Percentiles rank a stretch among this genome's conserved stretches.
These are phyloP conservation scores for Sebastes alutus DNA, from an alignment of 2,797 vertebrate species.

Conservation along the genomic window DNA sequence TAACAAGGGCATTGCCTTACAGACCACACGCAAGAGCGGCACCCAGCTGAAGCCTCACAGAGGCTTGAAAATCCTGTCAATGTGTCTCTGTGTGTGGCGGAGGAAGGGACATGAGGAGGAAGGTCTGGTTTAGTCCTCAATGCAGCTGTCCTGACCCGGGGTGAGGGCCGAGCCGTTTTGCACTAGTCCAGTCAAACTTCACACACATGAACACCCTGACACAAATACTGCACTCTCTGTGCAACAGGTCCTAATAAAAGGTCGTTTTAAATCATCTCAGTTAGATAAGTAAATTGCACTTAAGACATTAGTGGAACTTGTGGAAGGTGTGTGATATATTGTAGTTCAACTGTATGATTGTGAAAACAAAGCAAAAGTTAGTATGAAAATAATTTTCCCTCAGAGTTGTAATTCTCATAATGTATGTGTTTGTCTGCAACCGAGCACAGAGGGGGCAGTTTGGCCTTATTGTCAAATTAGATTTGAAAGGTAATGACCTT, in stretches of 20 bases:
- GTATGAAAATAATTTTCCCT: neutral
- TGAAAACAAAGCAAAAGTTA: neutral
- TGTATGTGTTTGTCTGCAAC: neutral
- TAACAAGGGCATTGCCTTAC: constrained; percentile 76
- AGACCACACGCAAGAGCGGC: constrained; percentile 78
- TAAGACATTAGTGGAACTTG: neutral
- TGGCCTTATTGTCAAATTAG: neutral
- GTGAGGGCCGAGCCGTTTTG: neutral
- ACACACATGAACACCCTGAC: constrained; percentile 13
- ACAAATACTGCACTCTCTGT: neutral
- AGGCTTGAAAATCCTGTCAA: constrained; percentile 48
- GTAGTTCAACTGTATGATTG: neutral
- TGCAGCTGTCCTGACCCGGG: constrained; percentile 53
- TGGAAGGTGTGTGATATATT: neutral
- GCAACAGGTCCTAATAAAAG: neutral
- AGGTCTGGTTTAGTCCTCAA: constrained; percentile 32
- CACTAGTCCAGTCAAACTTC: constrained; percentile 2
- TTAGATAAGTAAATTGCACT: neutral
- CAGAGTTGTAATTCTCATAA: neutral
- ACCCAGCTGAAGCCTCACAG: constrained; percentile 54
- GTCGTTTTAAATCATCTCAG: neutral
- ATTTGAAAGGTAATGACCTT: neutral
- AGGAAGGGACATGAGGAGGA: constrained; percentile 13
- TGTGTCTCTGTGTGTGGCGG: constrained; percentile 43
- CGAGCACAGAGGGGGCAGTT: neutral